Conservation (phyloP, 2,113 vertebrate genomes). For the Mastomys natalensis region DNA sequence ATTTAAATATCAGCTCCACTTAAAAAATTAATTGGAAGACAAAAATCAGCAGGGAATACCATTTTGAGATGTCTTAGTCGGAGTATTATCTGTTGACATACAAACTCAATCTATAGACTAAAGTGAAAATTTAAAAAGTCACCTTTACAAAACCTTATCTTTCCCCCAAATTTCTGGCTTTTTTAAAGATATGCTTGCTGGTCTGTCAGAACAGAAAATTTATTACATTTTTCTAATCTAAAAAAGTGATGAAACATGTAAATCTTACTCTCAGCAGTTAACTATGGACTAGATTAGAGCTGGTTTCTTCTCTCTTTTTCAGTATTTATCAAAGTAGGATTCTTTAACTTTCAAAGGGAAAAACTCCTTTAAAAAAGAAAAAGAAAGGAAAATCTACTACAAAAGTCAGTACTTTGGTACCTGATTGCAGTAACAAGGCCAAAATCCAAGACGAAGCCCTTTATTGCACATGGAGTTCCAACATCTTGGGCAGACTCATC, state of each 20-base stretch:
- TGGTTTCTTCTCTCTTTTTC: constrained; percentile 65
- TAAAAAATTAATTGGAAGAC: constrained; percentile 75
- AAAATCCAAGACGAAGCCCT: constrained; percentile 84
- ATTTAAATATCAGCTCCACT: constrained; percentile 80
- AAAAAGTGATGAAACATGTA: constrained; percentile 71
- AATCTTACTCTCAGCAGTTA: constrained; percentile 79
- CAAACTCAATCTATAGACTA: constrained; percentile 28
- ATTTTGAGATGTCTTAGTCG: constrained; percentile 43
- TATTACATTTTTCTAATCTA: constrained; percentile 68
- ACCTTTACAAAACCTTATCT: constrained; percentile 60
- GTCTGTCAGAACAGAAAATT: constrained; percentile 68
- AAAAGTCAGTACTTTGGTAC: constrained; percentile 83
- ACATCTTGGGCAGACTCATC: constrained; percentile 80
- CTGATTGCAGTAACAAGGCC: constrained; percentile 82
- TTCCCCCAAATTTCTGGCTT: constrained; percentile 28
- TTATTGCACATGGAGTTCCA: constrained; percentile 83
- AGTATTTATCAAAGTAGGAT: constrained; percentile 78
- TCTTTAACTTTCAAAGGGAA: constrained; percentile 69
- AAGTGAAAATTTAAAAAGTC: constrained; percentile 61
- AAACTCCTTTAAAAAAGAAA: constrained; percentile 70
- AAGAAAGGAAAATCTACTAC: constrained; percentile 76
- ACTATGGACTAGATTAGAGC: constrained; percentile 56
- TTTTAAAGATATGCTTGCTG: constrained; percentile 39
- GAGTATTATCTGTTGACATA: constrained; percentile 25
- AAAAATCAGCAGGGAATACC: constrained; percentile 84